Base-by-base conservation (phyloP, 2,113 vertebrate species). In the zebrafish (Danio rerio) region DNA sequence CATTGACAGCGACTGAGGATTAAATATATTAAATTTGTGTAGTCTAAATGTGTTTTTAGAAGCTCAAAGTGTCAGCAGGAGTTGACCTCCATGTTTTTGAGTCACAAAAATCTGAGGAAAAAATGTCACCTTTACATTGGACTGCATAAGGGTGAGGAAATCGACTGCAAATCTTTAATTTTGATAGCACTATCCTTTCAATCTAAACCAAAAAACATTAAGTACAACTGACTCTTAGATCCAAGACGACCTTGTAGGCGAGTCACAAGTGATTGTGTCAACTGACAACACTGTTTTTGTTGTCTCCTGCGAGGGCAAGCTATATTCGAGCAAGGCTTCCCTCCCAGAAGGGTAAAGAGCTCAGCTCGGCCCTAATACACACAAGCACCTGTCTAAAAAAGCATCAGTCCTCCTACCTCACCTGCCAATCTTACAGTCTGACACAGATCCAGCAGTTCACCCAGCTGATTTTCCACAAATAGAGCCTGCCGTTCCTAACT, bases 391-490 rank as follows among this genome's bases (percentile, higher is more conserved):
- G 75, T 81, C 66, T 80, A 31, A 77, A 83, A 78, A 77, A 31
- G 56, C 63, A 52, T 75, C 68, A 47, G 6, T 18, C 21, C 43
- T 78, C n/a, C 50, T 18, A 56, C 16, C 53, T 61, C 79, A 84
- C 66, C 81, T 66, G 81, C 74, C 76, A 72, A 20, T 78, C 80
- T 78, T 87, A 87, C 86, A 90, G 90, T 91, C 84, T 81, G 86
- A 61, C 76, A 91, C 89, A 90, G 90, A 88, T 92, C 89, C 90
- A 86, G 86, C 68, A 82, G 71, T 75, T 50, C 78, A 56, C 78
- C 73, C 88, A 85, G 80, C 87, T 89, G 90, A 89, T 84, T 84
- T 78, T 87, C 87, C 88, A 81, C 85, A 91, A 92, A 90, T 91
- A 91, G 85, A 87, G 79, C 78, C 61, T 43, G 74, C 84, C 74